Conservation (phyloP, 1,140 invertebrate species). For the Lysiphlebus fabarum region DNA sequence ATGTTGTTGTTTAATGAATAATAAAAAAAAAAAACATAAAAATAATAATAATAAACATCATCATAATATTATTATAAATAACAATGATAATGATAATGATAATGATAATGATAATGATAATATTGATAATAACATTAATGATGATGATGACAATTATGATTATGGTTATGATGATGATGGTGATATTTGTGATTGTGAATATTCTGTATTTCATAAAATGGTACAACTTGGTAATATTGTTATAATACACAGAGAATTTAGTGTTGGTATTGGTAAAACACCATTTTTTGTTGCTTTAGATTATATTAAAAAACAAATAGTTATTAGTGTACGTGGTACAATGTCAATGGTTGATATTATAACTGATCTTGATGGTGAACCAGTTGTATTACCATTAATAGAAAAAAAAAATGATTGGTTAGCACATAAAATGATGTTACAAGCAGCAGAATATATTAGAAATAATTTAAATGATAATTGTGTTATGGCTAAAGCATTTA, state of each 20-base stretch:
- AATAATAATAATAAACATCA: too few species aligned
- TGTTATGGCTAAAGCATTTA: slow-evolving; percentile 71
- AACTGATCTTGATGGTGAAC: slow-evolving; percentile 86
- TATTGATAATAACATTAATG: too few species aligned
- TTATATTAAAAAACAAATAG: slow-evolving; percentile 72
- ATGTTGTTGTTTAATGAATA: slow-evolving; percentile 39
- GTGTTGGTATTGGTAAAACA: slow-evolving; percentile 84
- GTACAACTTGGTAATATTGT: slow-evolving; percentile 66
- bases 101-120: slow-evolving; percentile 55
- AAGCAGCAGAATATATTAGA: slow-evolving; percentile 83
- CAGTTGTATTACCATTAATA: slow-evolving; percentile 75
- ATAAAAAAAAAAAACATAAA: too few species aligned
- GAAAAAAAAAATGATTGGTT: slow-evolving; percentile 82
- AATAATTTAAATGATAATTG: slow-evolving; percentile 75
- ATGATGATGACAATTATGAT: too few species aligned
- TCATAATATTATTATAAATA: background rate
- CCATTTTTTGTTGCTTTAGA: slow-evolving; percentile 84
- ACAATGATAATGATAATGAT: background rate
- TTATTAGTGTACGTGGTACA: slow-evolving; percentile 80
- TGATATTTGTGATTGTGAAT: slow-evolving; percentile 80
- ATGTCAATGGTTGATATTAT: slow-evolving; percentile 84
- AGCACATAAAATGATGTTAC: slow-evolving; percentile 91
- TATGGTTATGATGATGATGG: slow-evolving; percentile 50
- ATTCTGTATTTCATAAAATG: slow-evolving; percentile 70
- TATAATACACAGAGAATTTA: slow-evolving; percentile 84